Conservation (phyloP, 2,888 invertebrate species). For the Macrosoma leucophasiata region DNA sequence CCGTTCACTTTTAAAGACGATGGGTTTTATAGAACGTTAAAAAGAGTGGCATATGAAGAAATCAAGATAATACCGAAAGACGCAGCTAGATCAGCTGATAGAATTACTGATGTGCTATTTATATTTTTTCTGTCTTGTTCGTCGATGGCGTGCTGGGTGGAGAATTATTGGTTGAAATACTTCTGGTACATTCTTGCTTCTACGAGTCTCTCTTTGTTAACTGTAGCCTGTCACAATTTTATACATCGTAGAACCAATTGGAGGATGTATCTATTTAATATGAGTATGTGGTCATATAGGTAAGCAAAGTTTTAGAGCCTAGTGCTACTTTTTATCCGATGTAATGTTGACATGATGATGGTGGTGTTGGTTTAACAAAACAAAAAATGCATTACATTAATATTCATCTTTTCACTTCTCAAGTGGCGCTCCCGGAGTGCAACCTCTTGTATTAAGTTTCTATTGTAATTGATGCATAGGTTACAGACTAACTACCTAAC, state of each 20-base stretch:
- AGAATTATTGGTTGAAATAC: slow-evolving; percentile 34
- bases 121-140: slow-evolving; percentile 44
- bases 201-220: slow-evolving; percentile 73
- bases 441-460: too few relatives aligned
- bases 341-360: too few relatives aligned
- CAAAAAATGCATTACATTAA: too few relatives aligned
- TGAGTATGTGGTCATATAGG: slow-evolving; percentile 80
- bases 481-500: too few relatives aligned
- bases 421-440: too few relatives aligned
- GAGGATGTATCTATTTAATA: slow-evolving; percentile 86
- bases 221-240: slow-evolving; percentile 83
- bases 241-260: slow-evolving; percentile 85
- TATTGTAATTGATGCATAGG: too few relatives aligned
- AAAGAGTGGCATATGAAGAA: slow-evolving; percentile 72
- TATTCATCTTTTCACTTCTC: too few relatives aligned
- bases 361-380: too few relatives aligned
- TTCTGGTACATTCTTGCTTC: slow-evolving; percentile 68
- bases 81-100: slow-evolving; percentile 40
- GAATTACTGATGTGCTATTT: slow-evolving; percentile 51
- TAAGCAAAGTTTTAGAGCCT: too few relatives aligned
- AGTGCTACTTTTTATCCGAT: too few relatives aligned
- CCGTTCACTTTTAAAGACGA: slow-evolving; percentile 83
- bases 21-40: slow-evolving; percentile 84
- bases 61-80: slow-evolving; percentile 68
- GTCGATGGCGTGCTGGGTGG: slow-evolving; percentile 35